Conservation (phyloP, 2,113 vertebrate genomes). For the Collichthys lucidus region DNA sequence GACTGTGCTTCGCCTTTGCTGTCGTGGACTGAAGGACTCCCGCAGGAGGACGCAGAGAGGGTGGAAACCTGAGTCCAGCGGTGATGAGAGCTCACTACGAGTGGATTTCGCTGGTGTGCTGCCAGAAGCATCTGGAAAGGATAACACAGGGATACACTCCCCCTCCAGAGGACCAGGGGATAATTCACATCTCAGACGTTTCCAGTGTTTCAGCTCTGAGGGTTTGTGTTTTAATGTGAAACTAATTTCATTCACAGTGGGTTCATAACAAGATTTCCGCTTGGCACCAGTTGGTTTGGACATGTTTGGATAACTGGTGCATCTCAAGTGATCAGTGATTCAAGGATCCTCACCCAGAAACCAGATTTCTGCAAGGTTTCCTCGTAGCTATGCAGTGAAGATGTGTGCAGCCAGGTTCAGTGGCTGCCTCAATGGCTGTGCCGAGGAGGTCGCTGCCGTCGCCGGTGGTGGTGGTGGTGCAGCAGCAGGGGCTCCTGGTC, state of each 20-base stretch:
- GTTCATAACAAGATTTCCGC: constrained; percentile 19
- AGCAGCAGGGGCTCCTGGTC: constrained; percentile 45
- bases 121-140: constrained; percentile 83
- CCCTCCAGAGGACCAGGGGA: constrained; percentile 61
- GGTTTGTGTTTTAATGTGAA: constrained; percentile 16
- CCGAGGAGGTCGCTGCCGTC: constrained; percentile 74
- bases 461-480: background rate
- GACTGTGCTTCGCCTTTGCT: constrained; percentile 26
- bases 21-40: constrained; percentile 33
- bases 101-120: constrained; percentile 68
- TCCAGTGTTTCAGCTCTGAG: constrained; percentile 12
- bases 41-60: constrained; percentile 27
- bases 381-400: constrained; percentile 76
- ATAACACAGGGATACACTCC: constrained; percentile 70
- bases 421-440: constrained; percentile 85
- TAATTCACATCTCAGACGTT: constrained; percentile 56
- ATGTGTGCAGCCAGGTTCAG: constrained; percentile 87
- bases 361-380: constrained; percentile 19
- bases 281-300: constrained; percentile 27
- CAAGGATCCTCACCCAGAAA: constrained; percentile 9
- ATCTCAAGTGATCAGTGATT: background rate
- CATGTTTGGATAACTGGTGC: constrained; percentile 30
- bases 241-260: constrained; percentile 1
- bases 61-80: constrained; percentile 68
- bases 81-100: constrained; percentile 68